A percentile compares a stretch with the other conserved stretches of the same genome.
Evolutionary conservation across 1,140 invertebrate genomes (phyloP).

Genomic region (Myzus persicae): DNA sequence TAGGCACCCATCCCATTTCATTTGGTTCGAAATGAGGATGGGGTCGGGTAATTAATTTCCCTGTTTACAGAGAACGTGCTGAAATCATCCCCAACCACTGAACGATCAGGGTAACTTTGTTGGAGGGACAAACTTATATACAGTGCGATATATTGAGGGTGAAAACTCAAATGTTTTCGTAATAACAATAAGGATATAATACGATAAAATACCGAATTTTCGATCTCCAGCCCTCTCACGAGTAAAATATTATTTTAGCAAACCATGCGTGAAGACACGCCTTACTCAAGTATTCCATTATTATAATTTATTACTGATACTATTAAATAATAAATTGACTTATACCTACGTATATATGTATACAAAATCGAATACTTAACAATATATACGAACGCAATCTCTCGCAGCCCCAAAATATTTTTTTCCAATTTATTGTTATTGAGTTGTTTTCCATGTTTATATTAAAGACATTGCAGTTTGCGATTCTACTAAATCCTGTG

Average conservation of each 20-base stretch:
- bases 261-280: background rate
- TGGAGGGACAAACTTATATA: background rate
- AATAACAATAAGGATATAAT: background rate
- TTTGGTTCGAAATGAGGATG: background rate
- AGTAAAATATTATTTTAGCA: slow-evolving; percentile 7
- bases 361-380: background rate
- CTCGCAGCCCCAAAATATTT: background rate
- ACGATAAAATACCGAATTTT: too few relatives aligned
- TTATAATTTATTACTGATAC: slow-evolving; percentile 7
- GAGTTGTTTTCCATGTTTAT: background rate
- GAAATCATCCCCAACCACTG: background rate
- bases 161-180: background rate
- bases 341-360: background rate
- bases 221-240: background rate
- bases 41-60: background rate
- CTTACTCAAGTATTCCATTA: background rate
- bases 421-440: background rate
- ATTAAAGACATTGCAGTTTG: background rate
- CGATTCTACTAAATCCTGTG: background rate
- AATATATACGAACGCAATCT: background rate
- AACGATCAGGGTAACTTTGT: background rate
- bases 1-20: background rate
- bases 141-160: background rate
- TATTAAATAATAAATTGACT: background rate
- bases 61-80: background rate